Conservation (phyloP, 2,888 invertebrate genomes). For the Conus canariensis region DNA sequence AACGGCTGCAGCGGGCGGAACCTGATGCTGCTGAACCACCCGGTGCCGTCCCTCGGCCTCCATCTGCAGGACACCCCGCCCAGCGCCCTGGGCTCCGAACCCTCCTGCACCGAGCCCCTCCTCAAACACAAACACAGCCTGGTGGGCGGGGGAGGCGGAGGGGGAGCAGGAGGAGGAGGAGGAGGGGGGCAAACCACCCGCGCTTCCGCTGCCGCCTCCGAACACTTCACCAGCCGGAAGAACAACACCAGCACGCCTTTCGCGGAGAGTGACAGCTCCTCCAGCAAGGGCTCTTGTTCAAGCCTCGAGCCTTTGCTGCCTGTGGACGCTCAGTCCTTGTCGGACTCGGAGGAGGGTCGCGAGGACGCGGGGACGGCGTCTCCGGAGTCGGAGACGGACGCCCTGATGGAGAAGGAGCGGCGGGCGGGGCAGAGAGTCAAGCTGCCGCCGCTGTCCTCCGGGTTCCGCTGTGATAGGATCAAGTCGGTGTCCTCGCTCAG, state of each 20-base stretch:
- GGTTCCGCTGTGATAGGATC: neutral
- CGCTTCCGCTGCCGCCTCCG: neutral
- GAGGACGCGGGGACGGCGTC: neutral
- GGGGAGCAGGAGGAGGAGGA: neutral
- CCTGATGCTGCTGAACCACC: slow-evolving; percentile 40
- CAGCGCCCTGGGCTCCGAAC: neutral
- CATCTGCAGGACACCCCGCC: neutral
- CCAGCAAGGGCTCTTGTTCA: slow-evolving; percentile 24
- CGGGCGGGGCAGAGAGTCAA: slow-evolving; percentile 11
- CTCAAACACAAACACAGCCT: neutral
- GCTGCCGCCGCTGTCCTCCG: neutral
- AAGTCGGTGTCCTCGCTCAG: slow-evolving; percentile 11
- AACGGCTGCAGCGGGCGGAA: slow-evolving; percentile 20
- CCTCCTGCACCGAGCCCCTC: slow-evolving; percentile 15
- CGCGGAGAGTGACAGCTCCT: slow-evolving; percentile 27
- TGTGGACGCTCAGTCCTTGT: neutral
- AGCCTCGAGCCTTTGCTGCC: slow-evolving; percentile 31
- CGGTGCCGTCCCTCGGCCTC: slow-evolving; percentile 20
- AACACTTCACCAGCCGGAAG: neutral
- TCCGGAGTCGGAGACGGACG: neutral
- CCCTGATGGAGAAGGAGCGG: slow-evolving; percentile 30
- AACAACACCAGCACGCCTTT: neutral
- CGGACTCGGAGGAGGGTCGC: neutral
- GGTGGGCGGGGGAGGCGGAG: neutral
- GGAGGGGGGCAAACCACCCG: no score